Percentiles rank a stretch among this genome's conserved stretches.
Conservation (phyloP, 2,113 vertebrate genomes). For the Lonchura striata region DNA sequence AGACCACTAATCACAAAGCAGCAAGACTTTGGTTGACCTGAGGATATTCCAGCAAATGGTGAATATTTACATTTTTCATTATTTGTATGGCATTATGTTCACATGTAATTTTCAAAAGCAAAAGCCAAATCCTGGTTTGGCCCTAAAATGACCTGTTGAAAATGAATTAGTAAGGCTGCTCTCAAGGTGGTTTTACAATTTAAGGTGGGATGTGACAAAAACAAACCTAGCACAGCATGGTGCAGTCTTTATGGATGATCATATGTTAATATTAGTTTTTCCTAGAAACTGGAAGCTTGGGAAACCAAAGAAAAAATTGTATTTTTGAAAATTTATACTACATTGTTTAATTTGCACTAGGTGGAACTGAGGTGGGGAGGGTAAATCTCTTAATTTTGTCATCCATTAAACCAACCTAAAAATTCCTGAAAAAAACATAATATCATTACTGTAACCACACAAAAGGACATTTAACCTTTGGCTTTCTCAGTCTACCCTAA, state of each 20-base stretch:
- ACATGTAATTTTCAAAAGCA: slow-evolving; percentile 9
- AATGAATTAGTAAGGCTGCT: background rate
- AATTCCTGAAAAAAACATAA: background rate
- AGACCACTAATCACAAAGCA: slow-evolving; percentile 33
- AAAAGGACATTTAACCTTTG: background rate
- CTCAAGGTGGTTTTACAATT: background rate
- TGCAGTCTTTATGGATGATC: background rate
- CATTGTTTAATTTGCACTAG: background rate
- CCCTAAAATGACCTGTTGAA: slow-evolving; percentile 1
- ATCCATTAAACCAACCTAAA: background rate
- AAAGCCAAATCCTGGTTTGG: background rate
- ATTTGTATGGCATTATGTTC: background rate
- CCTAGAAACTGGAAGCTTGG: background rate
- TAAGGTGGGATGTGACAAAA: slow-evolving; percentile 10
- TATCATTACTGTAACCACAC: background rate
- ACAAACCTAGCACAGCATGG: slow-evolving; percentile 6
- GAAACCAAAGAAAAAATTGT: background rate
- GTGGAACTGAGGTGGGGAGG: background rate
- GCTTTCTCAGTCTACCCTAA: background rate
- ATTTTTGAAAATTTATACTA: background rate
- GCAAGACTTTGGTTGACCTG: slow-evolving; percentile 39
- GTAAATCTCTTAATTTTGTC: background rate
- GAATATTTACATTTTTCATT: slow-evolving; percentile 18
- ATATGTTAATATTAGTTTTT: background rate
- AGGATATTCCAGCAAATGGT: slow-evolving; percentile 27